Evolutionary conservation across 2,888 invertebrate genomes (phyloP), one percentile per base, ranked within the genome.

Genomic region (Leptinotarsa haldemani): DNA sequence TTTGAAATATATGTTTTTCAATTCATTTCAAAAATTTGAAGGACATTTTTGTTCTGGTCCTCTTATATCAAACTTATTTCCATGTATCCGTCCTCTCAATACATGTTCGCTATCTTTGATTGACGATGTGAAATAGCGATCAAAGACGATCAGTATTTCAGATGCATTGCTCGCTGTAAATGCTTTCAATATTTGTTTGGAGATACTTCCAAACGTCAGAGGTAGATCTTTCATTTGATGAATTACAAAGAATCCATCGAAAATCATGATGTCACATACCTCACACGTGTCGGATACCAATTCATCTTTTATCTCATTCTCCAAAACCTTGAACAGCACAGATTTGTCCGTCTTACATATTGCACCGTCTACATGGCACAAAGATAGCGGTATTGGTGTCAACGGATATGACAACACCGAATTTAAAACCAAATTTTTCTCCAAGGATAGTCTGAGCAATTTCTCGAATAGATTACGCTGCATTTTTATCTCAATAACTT

Each of bases 171-270:
- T 66, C 25, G 52, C n/a, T 20, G 66, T 66, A 13, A 66, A 52
- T 66, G 66, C 66, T 66, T 66, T 66, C n/a, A 66, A 52, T 52
- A 66, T 48, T 66, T 66, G 66, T 52, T 66, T 66, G 30, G 66
- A 66, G 52, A 66, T 66, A 52, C 48, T 66, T 52, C 22, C 66
- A 48, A 66, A 66, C 66, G 66, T 66, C 66, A 52, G 66, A 66
- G 66, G 66, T n/a, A 52, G 47, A 66, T 66, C 52, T 52, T 66
- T 66, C 52, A 66, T 66, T 47, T 66, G 52, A 66, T 66, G 66
- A 66, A 66, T 66, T 52, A 66, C n/a, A n/a, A 66, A 66, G 22
- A 66, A 66, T n/a, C 66, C 66, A 48, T 66, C 52, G n/a, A 66
- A 66, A 66, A 66, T 52, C 52, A 66, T 66, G 65, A 66, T 66